phyloP scores from a whole-genome alignment of 1,140 invertebrate genomes.

The Anagrus nilaparvatae region DNA sequence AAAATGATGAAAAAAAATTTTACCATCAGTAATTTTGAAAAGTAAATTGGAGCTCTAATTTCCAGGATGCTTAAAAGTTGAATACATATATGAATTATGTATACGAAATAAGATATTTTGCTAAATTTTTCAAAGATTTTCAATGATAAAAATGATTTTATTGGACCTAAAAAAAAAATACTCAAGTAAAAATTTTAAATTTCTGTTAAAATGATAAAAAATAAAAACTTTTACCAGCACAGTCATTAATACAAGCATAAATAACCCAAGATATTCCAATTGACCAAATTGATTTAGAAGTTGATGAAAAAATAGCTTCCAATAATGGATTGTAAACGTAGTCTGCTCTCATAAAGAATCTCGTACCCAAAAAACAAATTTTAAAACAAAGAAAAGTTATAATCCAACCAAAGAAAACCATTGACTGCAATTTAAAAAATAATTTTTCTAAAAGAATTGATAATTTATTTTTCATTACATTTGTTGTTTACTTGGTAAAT shows the following conservation, averaged over 20 bases:
- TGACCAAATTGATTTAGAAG: slow-evolving; percentile 33
- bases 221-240: slow-evolving; percentile 31
- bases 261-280: slow-evolving; percentile 39
- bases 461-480: slow-evolving; percentile 13
- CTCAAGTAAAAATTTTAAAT: no score
- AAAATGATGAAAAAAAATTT: no score
- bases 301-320: slow-evolving; percentile 29
- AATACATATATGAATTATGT: no score
- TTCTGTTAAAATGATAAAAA: no score
- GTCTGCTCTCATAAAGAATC: not conserved
- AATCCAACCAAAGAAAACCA: not conserved
- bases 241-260: slow-evolving; percentile 35
- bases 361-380: not conserved
- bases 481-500: no score
- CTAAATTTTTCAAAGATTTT: no score
- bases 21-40: no score
- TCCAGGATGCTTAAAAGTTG: no score
- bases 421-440: not conserved
- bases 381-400: not conserved
- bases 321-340: slow-evolving; percentile 5
- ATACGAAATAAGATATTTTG: no score
- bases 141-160: no score
- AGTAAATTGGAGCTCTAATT: no score
- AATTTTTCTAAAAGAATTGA: not conserved
- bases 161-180: no score